Base-by-base conservation (phyloP, 2,797 vertebrate genomes). In the Pangasius sanitwongsei region DNA sequence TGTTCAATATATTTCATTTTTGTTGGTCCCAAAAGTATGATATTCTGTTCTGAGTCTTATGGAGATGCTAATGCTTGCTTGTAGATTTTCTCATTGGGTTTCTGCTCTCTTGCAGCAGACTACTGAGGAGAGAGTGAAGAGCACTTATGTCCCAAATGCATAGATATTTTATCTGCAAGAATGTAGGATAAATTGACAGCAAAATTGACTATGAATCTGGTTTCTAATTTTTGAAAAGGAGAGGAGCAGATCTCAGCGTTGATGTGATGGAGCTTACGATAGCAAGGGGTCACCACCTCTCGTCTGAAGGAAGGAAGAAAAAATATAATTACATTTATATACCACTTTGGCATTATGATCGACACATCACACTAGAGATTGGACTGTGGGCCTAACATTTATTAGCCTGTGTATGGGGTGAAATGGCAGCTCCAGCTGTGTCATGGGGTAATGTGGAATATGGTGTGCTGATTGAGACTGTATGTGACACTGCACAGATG, bases 201-300 rank as follows among this genome's bases (percentile, higher is more conserved):
- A 92, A 25, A 61, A 61, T 61, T 61, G 59, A 61, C 59, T 23
- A 63, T 63, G 25, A 63, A 63, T 28, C 25, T 63, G 25, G 2
- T 63, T 63, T 59, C 4, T 16, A 61, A 61, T 23, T 23, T 25
- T 25, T 59, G 1, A 63, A 28, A 11, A 63, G 25, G 61, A 63
- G 61, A 63, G 25, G 61, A 63, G 25, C 61, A 63, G 2, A 63
- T 63, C 25, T 63, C 61, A 63, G 91, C 88, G 86, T 90, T 92
- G 91, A 93, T 91, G 91, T 93, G 93, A 91, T 91, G 91, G 92
- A 90, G 87, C 91, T 85, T 86, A 3, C 63, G 84, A 50, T 61
- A 88, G 91, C 77, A 86, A 89, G 89, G 92, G 94, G 93, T 95
- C 90, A 57, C 34, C 89, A 93, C 92, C 91, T 88, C 84, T 4